Percentiles rank a stretch among this genome's conserved stretches.
phyloP scores from a whole-genome alignment of 2,888 invertebrate species.

The Bruchidius siliquastri region DNA sequence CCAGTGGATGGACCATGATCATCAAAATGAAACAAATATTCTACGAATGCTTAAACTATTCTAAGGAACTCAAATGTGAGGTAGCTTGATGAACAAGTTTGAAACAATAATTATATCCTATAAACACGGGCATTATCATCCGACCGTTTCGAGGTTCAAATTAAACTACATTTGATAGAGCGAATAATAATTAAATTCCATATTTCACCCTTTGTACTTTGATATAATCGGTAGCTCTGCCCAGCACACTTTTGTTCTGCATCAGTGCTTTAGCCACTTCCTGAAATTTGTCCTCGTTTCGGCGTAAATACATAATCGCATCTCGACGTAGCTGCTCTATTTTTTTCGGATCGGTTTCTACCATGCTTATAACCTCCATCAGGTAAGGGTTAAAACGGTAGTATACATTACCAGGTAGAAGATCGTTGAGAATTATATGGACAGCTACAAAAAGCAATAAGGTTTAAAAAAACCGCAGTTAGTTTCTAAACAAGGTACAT shows the following conservation, averaged over 20 bases:
- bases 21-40: too few species aligned
- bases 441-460: constrained; percentile 66
- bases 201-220: constrained; percentile 16
- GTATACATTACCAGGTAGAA: constrained; percentile 67
- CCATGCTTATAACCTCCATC: constrained; percentile 71
- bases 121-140: too few species aligned
- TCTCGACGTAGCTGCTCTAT: constrained; percentile 66
- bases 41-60: too few species aligned
- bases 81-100: too few species aligned
- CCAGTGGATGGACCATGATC: too few species aligned
- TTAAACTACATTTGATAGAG: too few species aligned
- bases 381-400: constrained; percentile 85
- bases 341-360: constrained; percentile 70
- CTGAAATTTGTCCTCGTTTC: constrained; percentile 72
- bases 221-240: constrained; percentile 18
- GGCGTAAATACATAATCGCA: constrained; percentile 70
- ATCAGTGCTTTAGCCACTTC: constrained; percentile 53
- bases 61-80: too few species aligned
- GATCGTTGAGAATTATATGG: constrained; percentile 68
- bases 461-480: not conserved
- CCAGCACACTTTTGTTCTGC: constrained; percentile 35
- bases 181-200: constrained; percentile 19
- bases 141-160: too few species aligned
- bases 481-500: too few species aligned
- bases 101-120: too few species aligned